Percentiles rank a stretch among this genome's conserved stretches.
These are phyloP conservation scores for Clarias platycephalus DNA, from an alignment of 2,797 vertebrate genomes.

Conservation along the genomic window DNA sequence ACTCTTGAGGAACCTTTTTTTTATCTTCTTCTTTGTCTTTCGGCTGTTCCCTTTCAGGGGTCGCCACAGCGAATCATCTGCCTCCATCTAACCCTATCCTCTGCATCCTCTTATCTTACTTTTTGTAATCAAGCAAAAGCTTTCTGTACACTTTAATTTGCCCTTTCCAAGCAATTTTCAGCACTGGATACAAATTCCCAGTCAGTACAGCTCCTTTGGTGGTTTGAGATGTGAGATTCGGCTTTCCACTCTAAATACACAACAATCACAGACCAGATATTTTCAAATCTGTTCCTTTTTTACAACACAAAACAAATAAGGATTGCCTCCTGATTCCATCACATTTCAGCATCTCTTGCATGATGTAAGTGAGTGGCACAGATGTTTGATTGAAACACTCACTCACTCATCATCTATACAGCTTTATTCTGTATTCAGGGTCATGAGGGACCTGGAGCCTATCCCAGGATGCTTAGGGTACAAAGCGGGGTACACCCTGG, in stretches of 20 bases:
- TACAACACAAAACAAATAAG: background rate
- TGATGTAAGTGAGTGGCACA: conserved; percentile 8
- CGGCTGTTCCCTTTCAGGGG: too few species aligned
- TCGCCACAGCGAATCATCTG: too few species aligned
- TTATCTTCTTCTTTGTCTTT: too few species aligned
- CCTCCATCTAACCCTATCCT: too few species aligned
- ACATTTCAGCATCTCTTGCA: background rate
- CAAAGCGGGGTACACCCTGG: too few species aligned
- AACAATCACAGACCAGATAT: background rate
- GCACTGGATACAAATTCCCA: background rate
- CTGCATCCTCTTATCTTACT: too few species aligned
- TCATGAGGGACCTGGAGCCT: too few species aligned
- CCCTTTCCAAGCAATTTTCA: background rate
- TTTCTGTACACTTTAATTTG: background rate
- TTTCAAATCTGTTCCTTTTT: background rate
- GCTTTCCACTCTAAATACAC: background rate
- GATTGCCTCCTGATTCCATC: background rate
- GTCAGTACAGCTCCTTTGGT: background rate
- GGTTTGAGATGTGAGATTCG: too few species aligned
- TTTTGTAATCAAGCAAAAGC: background rate
- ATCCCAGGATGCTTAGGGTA: too few species aligned
- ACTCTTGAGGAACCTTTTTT: background rate
- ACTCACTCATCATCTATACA: too few species aligned
- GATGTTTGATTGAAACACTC: background rate
- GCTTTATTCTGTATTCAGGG: too few species aligned